phyloP scores from a whole-genome alignment of 2,888 invertebrate genomes.

The Rhaphigaster nebulosa region DNA sequence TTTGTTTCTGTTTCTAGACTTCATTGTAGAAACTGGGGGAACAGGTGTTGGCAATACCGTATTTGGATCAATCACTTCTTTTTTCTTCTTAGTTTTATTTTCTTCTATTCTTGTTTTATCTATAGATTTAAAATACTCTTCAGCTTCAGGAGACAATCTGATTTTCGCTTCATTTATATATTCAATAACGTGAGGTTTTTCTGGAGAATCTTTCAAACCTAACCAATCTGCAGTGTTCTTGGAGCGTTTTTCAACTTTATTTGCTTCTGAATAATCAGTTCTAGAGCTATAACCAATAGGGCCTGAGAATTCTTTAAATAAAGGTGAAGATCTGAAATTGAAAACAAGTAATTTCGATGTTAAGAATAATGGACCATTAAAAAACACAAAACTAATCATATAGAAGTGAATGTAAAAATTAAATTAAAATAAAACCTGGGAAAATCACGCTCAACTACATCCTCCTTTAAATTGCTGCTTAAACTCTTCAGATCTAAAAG shows the following conservation, averaged over 20 bases:
- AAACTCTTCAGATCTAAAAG: background rate
- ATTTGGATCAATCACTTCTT: background rate
- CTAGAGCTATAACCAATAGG: background rate
- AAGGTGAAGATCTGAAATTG: background rate
- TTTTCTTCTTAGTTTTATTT: background rate
- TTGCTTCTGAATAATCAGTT: background rate
- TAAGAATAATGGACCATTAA: background rate
- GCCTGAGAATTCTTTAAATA: background rate
- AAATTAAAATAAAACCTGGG: background rate
- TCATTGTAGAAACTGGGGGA: background rate
- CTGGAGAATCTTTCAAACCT: constrained; percentile 52
- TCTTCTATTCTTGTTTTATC: background rate
- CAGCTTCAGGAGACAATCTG: background rate
- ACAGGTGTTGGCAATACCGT: background rate
- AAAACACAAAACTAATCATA: background rate
- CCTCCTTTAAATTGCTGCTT: background rate
- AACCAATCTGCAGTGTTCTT: constrained; percentile 52
- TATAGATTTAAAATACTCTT: background rate
- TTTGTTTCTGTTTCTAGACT: constrained; percentile 40
- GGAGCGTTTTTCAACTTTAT: background rate
- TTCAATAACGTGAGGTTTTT: background rate
- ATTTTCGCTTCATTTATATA: background rate
- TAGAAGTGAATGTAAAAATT: background rate
- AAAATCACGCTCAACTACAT: background rate
- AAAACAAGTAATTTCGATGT: background rate